Conservation (phyloP, 2,113 vertebrate genomes). For the Pterocles orientalis region DNA sequence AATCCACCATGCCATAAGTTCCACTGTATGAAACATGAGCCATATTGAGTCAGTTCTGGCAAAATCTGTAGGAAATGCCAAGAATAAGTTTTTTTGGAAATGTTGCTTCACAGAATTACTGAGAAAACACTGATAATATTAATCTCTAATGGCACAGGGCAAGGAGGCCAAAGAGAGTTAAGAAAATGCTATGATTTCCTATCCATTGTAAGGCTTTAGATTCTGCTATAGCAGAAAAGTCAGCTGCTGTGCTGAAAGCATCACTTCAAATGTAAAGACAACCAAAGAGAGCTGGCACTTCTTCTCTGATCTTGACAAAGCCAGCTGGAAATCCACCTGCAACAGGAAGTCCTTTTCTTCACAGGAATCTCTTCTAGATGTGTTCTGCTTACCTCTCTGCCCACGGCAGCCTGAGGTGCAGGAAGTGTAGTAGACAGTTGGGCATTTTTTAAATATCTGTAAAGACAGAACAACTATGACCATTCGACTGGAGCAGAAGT, state of each 20-base stretch:
- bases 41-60: neutral
- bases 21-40: neutral
- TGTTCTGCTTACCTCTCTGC: neutral
- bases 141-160: neutral
- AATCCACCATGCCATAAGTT: neutral
- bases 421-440: neutral
- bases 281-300: neutral
- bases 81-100: neutral
- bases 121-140: neutral
- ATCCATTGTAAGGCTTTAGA: neutral
- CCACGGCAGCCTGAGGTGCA: neutral
- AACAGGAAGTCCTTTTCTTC: neutral
- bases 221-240: neutral
- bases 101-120: neutral
- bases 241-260: neutral
- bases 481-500: neutral
- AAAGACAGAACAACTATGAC: neutral
- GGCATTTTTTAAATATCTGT: neutral
- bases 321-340: neutral
- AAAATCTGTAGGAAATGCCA: constrained; percentile 6
- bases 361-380: neutral
- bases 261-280: neutral
- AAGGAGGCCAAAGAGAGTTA: neutral
- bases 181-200: neutral
- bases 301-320: neutral